Percentiles rank a stretch among this genome's conserved stretches.
These are phyloP conservation scores for Daboia siamensis DNA, from an alignment of 2,113 vertebrate genomes.

Conservation along the genomic window DNA sequence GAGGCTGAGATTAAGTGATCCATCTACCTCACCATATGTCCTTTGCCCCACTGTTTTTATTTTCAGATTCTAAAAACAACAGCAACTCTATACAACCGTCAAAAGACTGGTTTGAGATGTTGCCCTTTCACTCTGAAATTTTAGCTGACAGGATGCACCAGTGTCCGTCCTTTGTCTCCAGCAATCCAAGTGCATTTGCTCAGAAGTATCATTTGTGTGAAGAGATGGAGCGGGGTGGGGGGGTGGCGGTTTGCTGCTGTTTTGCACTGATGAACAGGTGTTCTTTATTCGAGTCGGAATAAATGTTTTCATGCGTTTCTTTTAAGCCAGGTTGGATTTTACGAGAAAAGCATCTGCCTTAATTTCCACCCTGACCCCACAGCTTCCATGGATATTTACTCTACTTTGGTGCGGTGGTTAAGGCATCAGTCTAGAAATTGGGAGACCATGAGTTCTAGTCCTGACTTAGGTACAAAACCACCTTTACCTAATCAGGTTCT, in stretches of 20 bases:
- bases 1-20: constrained; percentile 9
- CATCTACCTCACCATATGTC: constrained; percentile 8
- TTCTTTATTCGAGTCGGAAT: constrained; percentile 66
- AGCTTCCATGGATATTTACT: neutral
- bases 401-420: neutral
- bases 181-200: constrained; percentile 48
- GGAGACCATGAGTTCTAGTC: neutral
- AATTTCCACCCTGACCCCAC: neutral
- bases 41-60: neutral
- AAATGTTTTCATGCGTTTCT: constrained; percentile 50
- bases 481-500: neutral
- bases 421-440: neutral
- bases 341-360: constrained; percentile 37
- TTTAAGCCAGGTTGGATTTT: constrained; percentile 30
- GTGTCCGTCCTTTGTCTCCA: constrained; percentile 59
- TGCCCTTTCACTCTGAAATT: constrained; percentile 50
- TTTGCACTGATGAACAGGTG: constrained; percentile 65
- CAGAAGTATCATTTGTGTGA: constrained; percentile 52
- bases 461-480: neutral
- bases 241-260: constrained; percentile 35
- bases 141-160: constrained; percentile 68
- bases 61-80: constrained; percentile 34
- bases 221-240: neutral
- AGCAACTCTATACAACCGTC: constrained; percentile 60
- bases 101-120: constrained; percentile 48